phyloP scores from a whole-genome alignment of 1,140 invertebrate species.

The Drosophila subobscura region DNA sequence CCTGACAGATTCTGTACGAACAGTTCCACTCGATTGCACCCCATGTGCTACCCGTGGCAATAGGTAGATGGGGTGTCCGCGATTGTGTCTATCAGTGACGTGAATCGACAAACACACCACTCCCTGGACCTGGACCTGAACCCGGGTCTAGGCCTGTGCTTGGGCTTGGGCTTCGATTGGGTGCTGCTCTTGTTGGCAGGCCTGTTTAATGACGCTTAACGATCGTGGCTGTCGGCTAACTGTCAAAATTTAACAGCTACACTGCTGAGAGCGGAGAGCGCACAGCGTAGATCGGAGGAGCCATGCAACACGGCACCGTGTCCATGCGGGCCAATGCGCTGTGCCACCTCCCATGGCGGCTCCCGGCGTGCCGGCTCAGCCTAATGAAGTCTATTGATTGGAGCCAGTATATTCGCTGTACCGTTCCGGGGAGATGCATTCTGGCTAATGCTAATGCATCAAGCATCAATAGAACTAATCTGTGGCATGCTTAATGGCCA shows the following conservation, averaged over 20 bases:
- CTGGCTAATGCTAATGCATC: conserved; percentile 32
- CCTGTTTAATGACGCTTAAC: conserved; percentile 64
- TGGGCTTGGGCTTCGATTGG: conserved; percentile 34
- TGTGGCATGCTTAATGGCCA: conserved; percentile 2
- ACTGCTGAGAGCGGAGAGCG: conserved; percentile 27
- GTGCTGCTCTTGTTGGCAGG: conserved; percentile 46
- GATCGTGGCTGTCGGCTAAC: conserved; percentile 62
- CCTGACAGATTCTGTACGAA: neutral
- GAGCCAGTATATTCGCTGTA: conserved; percentile 4
- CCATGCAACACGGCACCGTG: neutral
- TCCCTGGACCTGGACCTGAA: conserved; percentile 20
- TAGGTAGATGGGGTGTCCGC: conserved; percentile 22
- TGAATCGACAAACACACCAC: conserved; percentile 49
- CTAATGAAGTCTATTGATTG: conserved; percentile 58
- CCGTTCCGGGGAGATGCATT: conserved; percentile 23
- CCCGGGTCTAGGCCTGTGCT: no score
- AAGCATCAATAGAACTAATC: conserved; percentile 54
- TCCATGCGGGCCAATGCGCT: conserved; percentile 39
- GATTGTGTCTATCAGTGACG: conserved; percentile 51
- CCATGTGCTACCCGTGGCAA: neutral
- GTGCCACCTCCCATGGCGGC: conserved; percentile 41
- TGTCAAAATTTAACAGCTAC: conserved; percentile 64
- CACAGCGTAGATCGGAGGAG: no score
- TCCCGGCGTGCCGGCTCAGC: conserved; percentile 14
- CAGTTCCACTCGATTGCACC: conserved; percentile 34